These are phyloP conservation scores for Pogona vitticeps DNA, from an alignment of 2,113 vertebrate species.

Conservation along the genomic window DNA sequence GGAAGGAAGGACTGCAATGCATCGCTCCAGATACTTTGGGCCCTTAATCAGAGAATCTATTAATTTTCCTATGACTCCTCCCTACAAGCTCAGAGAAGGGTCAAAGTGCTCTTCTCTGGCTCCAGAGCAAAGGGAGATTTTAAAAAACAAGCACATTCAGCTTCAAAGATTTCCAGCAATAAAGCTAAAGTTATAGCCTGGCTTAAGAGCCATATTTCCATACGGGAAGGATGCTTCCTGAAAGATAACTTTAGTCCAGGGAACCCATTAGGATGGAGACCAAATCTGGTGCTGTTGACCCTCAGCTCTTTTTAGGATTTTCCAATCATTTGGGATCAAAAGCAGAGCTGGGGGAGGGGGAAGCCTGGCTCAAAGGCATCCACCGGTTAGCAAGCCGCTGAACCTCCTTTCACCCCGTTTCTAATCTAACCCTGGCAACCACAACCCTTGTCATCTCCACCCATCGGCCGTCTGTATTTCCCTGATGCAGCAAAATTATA, in stretches of 20 bases:
- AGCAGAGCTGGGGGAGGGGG: too few species aligned
- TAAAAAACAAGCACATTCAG: not conserved
- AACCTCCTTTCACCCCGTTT: too few species aligned
- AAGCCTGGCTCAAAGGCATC: not conserved
- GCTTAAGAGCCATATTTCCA: not conserved
- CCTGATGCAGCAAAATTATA: not conserved
- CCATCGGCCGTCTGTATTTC: too few species aligned
- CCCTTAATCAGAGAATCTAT: not conserved
- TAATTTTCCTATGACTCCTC: not conserved
- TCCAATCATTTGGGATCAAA: too few species aligned
- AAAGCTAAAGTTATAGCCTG: not conserved
- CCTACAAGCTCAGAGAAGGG: too few species aligned
- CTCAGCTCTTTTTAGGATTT: not conserved
- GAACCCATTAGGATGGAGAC: not conserved
- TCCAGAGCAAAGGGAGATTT: not conserved
- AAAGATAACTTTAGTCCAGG: not conserved
- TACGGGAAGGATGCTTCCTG: not conserved
- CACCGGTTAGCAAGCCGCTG: too few species aligned
- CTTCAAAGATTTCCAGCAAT: not conserved
- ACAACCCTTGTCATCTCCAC: too few species aligned
- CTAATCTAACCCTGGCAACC: too few species aligned
- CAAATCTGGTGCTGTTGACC: not conserved
- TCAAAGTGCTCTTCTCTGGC: not conserved
- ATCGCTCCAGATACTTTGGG: accelerated
- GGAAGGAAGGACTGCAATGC: not conserved